phyloP scores from a whole-genome alignment of 2,797 vertebrate genomes.

The Tympanoctomys barrerae region DNA sequence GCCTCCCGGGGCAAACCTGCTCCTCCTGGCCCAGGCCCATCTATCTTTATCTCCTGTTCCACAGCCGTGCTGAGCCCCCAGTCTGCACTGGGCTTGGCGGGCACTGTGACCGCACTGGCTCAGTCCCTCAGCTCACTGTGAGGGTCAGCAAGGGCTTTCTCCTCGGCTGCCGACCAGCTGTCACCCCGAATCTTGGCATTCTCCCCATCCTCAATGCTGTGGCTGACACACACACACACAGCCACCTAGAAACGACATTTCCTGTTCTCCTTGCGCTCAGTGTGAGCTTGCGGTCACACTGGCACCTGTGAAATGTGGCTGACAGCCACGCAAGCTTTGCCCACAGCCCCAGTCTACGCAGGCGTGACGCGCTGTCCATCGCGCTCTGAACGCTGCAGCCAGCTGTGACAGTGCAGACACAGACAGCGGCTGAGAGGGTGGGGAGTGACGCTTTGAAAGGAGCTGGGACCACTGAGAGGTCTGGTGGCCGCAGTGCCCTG shows the following conservation, averaged over 20 bases:
- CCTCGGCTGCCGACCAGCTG: neutral
- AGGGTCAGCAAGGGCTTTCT: neutral
- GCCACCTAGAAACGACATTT: neutral
- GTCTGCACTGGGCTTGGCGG: neutral
- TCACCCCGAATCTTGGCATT: neutral
- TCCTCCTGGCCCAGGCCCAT: accelerated
- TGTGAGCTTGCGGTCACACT: neutral
- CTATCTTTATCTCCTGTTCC: neutral
- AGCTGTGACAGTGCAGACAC: neutral
- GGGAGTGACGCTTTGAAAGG: neutral
- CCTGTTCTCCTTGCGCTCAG: neutral
- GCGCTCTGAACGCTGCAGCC: neutral
- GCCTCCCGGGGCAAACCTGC: neutral
- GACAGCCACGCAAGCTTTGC: neutral
- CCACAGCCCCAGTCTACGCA: accelerated
- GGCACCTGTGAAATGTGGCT: neutral
- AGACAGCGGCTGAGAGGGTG: neutral
- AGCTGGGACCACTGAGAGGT: neutral
- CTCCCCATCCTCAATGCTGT: neutral
- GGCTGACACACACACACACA: neutral
- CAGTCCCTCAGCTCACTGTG: neutral
- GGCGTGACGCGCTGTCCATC: accelerated
- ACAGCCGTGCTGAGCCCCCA: neutral
- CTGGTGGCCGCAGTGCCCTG: neutral
- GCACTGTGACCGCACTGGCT: neutral